Conservation (phyloP, 2,888 invertebrate species). For the Cephalotes varians region DNA sequence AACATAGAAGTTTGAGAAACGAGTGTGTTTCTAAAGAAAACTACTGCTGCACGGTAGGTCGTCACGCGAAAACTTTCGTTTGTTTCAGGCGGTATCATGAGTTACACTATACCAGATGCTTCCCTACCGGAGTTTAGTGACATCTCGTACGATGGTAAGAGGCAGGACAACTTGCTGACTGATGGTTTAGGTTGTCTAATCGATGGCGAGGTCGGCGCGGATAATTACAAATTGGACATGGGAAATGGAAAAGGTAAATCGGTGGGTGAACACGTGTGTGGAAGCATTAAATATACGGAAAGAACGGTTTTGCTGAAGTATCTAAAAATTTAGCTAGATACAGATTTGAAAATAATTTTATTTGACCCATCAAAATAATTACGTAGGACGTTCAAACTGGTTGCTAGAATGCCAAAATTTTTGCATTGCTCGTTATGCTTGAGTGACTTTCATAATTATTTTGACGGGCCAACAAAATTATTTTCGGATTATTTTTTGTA, state of each 20-base stretch:
- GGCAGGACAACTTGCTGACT: slow-evolving; percentile 85
- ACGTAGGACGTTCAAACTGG: no score
- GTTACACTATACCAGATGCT: slow-evolving; percentile 87
- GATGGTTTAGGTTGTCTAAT: slow-evolving; percentile 90
- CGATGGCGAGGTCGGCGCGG: slow-evolving; percentile 89
- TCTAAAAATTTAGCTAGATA: no score
- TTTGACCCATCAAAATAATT: no score
- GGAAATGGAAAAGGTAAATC: slow-evolving; percentile 88
- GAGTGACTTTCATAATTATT: no score
- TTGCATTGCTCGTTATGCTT: no score
- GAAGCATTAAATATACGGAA: slow-evolving; percentile 57
- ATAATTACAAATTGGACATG: slow-evolving; percentile 88
- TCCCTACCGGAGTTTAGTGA: slow-evolving; percentile 87
- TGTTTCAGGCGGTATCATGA: slow-evolving; percentile 87
- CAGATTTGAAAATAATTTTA: no score
- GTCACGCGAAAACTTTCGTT: slow-evolving; percentile 55
- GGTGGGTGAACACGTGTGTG: slow-evolving; percentile 57
- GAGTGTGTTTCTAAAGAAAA: slow-evolving; percentile 59
- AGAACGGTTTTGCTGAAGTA: no score
- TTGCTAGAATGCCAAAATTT: no score
- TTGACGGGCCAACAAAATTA: no score
- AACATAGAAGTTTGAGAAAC: slow-evolving; percentile 26
- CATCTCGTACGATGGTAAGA: slow-evolving; percentile 89
- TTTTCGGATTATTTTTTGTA: no score
- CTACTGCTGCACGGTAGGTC: slow-evolving; percentile 49